Evolutionary conservation across 1,140 invertebrate genomes (phyloP), one percentile per base, ranked within the genome.

Genomic region (Tenebrio molitor): DNA sequence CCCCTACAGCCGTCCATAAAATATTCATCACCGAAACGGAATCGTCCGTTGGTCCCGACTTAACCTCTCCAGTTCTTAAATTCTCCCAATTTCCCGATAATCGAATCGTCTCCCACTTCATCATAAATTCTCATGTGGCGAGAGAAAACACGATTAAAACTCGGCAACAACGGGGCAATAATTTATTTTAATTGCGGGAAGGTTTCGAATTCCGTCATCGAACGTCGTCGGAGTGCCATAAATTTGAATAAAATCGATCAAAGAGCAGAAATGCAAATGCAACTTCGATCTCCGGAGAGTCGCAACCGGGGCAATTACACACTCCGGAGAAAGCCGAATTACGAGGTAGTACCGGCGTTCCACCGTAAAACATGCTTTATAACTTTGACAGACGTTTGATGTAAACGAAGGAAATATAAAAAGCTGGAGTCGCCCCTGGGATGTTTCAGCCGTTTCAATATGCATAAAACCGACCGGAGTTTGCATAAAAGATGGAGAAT

Each of bases 311-410:
- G 42, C 71, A 72, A 67, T 72, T 72, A 72, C 64, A 44, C 23
- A 63, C 50, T 19, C 39, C 8, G 17, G 53, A 65, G 58, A 63
- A 71, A 71, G 14, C 29, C 29, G 53, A 71, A 71, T 71, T 71
- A 46, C 50, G n/a, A n/a, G 34, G n/a, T n/a, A 69, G 67, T 69
- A 33, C 17, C 42, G 10, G 4, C 67, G 14, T 53, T 68, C 16
- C 44, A n/a, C 29, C 42, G 58, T 69, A 69, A 69, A 69, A 53
- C 67, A 53, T 58, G 67, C 50, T 69, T 69, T 69, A 69, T 69
- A 25, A 53, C 42, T 36, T 36, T 69, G 67, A 69, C 67, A 69
- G 67, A 69, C 44, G 67, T 69, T 69, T 34, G 41, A 46, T 69
- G 14, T 15, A 53, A 39, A 69, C 67, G 67, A 34, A 50, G 67